These are phyloP conservation scores for Ochropleura leucogaster DNA, from an alignment of 2,888 invertebrate genomes.

Conservation along the genomic window DNA sequence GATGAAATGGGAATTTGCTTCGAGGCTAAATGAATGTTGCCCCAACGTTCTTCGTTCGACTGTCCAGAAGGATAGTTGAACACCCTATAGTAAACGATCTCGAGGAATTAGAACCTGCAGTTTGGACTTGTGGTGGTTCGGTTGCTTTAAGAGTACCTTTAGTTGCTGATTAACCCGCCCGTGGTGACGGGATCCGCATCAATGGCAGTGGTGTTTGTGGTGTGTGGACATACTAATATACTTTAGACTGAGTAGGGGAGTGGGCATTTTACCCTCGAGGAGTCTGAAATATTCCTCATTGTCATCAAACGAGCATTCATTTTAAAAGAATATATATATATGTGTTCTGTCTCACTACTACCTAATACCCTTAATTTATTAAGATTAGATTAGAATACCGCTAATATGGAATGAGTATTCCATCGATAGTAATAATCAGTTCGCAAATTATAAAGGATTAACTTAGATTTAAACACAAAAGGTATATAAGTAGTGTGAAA, in stretches of 20 bases:
- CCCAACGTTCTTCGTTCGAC: neutral
- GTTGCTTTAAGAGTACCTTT: neutral
- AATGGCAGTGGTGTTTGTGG: neutral
- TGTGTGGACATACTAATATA: neutral
- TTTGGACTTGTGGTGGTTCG: neutral
- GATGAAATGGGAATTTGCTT: neutral
- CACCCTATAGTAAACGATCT: neutral
- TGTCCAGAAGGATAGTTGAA: neutral
- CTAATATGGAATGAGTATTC: neutral
- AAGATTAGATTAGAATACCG: constrained; percentile 21
- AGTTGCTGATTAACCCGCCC: neutral
- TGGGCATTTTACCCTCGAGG: neutral
- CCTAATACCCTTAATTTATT: constrained; percentile 2
- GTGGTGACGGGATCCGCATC: neutral
- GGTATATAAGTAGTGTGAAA: constrained; percentile 20
- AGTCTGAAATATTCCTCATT: neutral
- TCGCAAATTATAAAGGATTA: constrained; percentile 13
- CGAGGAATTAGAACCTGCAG: neutral
- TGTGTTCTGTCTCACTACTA: neutral
- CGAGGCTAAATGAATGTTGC: neutral
- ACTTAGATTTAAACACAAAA: constrained; percentile 20
- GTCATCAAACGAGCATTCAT: neutral
- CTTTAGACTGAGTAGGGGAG: neutral
- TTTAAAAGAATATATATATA: too few relatives aligned
- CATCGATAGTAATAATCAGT: constrained; percentile 24